phyloP scores from a whole-genome alignment of 2,113 vertebrate species.

The Prinia subflava region DNA sequence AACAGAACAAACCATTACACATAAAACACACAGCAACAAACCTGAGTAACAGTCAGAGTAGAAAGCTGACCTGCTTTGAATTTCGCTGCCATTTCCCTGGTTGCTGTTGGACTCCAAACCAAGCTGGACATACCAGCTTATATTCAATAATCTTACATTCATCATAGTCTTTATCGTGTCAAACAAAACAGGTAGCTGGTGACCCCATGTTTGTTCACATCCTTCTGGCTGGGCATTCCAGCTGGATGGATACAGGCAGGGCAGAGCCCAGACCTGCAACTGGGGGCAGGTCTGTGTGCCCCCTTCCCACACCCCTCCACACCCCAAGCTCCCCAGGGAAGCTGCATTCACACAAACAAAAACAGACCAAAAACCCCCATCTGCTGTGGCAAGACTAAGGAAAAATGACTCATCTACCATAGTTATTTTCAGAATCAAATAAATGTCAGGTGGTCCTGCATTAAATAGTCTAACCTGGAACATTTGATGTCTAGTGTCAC shows the following conservation, averaged over 20 bases:
- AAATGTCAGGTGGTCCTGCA: constrained; percentile 24
- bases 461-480: constrained; percentile 5
- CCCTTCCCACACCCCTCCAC: rapidly evolving
- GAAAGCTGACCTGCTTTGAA: not conserved
- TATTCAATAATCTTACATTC: not conserved
- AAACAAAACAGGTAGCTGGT: not conserved
- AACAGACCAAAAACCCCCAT: not conserved
- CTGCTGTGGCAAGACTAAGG: not conserved
- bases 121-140: not conserved
- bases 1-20: too few species aligned
- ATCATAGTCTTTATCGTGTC: not conserved
- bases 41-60: not conserved
- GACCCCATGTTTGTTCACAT: not conserved
- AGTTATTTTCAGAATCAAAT: constrained; percentile 41
- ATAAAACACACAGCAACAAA: too few species aligned
- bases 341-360: not conserved
- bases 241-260: not conserved
- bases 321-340: not conserved
- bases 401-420: not conserved
- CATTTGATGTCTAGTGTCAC: not conserved
- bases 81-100: not conserved
- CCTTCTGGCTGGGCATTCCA: not conserved
- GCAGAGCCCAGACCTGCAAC: not conserved
- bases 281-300: not conserved
- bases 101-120: not conserved